Evolutionary conservation across 2,797 vertebrate species (phyloP), one percentile per base, ranked within the genome.

Genomic region (Percopsis omiscomaycus): DNA sequence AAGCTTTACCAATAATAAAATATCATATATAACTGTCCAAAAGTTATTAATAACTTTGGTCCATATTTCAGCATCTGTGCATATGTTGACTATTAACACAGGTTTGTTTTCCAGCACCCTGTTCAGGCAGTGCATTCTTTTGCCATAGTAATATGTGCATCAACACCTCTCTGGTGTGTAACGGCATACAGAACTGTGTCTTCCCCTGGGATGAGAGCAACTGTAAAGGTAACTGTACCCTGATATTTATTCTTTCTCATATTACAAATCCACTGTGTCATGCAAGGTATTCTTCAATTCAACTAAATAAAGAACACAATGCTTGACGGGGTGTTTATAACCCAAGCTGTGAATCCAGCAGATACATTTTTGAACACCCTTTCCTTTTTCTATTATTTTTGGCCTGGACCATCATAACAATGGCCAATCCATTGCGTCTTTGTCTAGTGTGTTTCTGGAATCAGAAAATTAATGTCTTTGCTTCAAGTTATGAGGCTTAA

Each of bases 61-160:
- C 64, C 4, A 61, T 53, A 51, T 49, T 6, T 52, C 48, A 11
- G n/a, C 9, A 1, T 52, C 8, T 53, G 22, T n/a, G 5, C 30
- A 32, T 37, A 55, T 37, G 27, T 9, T 2, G 28, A 45, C 46
- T 27, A 73, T 10, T 3, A 32, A 29, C n/a, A 6, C 68, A 11
- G 74, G 42, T 79, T 55, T 87, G 29, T 91, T 84, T 88, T 88
- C 13, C 83, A 98, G 96, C 96, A 63, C 96, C 96, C 3, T 98
- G 96, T 85, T 80, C 80, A 75, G 86, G 91, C 74, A 92, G 91
- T 59, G 73, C 94, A 0, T 98, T 96, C 89, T 98, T 98, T 88
- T 98, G 96, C 85, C 95, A 98, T 83, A 98, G 94, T 79, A 98
- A 96, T 89, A 98, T 98, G 96, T 98, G 96, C 79, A 96, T 98